These are phyloP conservation scores for Drosophila acutilabella DNA, from an alignment of 2,888 invertebrate genomes.

Conservation along the genomic window DNA sequence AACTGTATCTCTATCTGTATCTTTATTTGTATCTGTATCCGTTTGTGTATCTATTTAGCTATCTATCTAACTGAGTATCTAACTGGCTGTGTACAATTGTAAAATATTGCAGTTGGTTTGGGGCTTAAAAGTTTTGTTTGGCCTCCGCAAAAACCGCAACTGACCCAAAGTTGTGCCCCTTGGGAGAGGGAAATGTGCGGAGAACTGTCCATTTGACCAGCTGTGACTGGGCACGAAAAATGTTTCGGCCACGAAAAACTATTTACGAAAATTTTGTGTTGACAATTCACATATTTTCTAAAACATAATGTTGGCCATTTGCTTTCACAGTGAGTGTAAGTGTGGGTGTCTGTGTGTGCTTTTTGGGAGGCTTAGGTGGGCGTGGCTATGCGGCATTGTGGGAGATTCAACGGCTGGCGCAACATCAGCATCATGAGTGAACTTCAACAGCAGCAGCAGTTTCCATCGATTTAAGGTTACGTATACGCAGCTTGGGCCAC, in stretches of 20 bases:
- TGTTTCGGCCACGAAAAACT: constrained; percentile 71
- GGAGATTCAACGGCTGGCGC: constrained; percentile 74
- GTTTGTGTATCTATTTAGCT: constrained; percentile 4
- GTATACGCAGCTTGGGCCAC: constrained; percentile 78
- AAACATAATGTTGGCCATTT: constrained; percentile 81
- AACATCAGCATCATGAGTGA: constrained; percentile 71
- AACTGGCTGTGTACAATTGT: constrained; percentile 67
- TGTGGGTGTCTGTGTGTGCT: constrained; percentile 4
- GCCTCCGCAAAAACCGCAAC: constrained; percentile 64
- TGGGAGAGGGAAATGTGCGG: neutral
- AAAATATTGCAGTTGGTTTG: constrained; percentile 74
- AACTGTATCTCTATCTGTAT: constrained; percentile 14
- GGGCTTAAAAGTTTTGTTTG: constrained; percentile 40
- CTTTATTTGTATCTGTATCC: constrained; percentile 1
- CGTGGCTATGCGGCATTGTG: constrained; percentile 56
- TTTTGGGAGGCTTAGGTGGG: neutral
- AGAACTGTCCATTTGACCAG: constrained; percentile 40
- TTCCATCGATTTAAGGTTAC: constrained; percentile 80
- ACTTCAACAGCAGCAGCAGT: constrained; percentile 53
- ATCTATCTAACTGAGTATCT: constrained; percentile 25
- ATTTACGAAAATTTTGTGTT: constrained; percentile 81
- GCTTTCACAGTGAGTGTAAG: constrained; percentile 23
- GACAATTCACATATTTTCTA: constrained; percentile 82
- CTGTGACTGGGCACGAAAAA: constrained; percentile 61
- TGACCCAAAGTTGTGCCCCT: constrained; percentile 69